Percentiles rank a stretch among this genome's conserved stretches.
phyloP scores from a whole-genome alignment of 2,888 invertebrate species.

The Mesochorus sp. region DNA sequence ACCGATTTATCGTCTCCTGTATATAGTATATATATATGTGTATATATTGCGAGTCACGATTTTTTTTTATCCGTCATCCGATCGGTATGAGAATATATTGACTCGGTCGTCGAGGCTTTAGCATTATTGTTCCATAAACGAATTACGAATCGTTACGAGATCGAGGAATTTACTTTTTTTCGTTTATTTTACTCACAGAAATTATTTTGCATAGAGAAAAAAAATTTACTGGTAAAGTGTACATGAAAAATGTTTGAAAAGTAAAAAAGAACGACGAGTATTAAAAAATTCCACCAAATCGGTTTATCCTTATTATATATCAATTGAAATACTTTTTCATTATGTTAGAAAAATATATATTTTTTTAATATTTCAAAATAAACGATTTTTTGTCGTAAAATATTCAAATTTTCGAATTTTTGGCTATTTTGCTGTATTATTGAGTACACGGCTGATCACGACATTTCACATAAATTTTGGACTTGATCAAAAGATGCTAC shows the following conservation, averaged over 20 bases:
- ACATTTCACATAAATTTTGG: too few relatives aligned
- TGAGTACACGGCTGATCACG: too few relatives aligned
- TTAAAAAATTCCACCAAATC: too few relatives aligned
- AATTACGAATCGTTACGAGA: too few relatives aligned
- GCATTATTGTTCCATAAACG: background rate
- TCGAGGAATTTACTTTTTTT: background rate
- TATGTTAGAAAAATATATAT: too few relatives aligned
- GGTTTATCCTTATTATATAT: too few relatives aligned
- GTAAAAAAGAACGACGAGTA: too few relatives aligned
- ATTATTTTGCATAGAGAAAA: background rate
- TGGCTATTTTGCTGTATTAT: background rate
- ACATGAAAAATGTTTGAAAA: too few relatives aligned
- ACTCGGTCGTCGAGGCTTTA: background rate
- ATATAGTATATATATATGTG: background rate
- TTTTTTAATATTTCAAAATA: background rate
- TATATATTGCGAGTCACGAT: slow-evolving; percentile 8
- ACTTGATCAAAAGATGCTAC: too few relatives aligned
- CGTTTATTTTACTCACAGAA: background rate
- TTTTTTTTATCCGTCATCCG: slow-evolving; percentile 23
- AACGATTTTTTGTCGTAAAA: too few relatives aligned
- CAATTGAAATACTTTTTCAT: background rate
- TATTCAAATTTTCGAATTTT: too few relatives aligned
- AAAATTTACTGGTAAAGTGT: too few relatives aligned
- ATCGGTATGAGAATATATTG: slow-evolving; percentile 35
- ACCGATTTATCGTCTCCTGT: slow-evolving; percentile 10